Evolutionary conservation across 2,888 invertebrate genomes (phyloP), one percentile per base, ranked within the genome.

Genomic region (Actias luna): DNA sequence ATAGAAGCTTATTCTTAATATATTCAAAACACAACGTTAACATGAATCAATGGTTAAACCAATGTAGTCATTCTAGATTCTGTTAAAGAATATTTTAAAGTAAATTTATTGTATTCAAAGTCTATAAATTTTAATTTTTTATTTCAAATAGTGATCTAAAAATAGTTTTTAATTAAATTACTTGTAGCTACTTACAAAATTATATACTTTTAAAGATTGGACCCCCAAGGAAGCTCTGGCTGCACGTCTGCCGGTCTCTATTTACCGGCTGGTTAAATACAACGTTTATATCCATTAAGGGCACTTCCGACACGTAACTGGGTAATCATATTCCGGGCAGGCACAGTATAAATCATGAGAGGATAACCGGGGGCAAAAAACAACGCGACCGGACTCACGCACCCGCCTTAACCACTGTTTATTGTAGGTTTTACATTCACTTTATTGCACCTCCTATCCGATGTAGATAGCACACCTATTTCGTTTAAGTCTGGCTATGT

Each of bases 201-300:
- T 39, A 39, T 14, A 5, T 2, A 33, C 1, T 10, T 46, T 22
- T 46, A 2, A n/a, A 29, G 31, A 62, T 58, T 58, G 27, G 42
- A 31, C 29, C 22, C 57, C 57, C 39, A 36, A 46, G n/a, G 31
- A 57, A 5, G 1, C 33, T 14, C 31, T 22, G 18, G 22, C 10
- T 52, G 22, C 63, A 29, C 29, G 16, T 16, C 63, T 63, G 59
- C 25, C 27, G 27, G 33, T 18, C 29, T 35, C 61, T 84, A 76
- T 85, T 88, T 83, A 82, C 80, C 74, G 77, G 73, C 77, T 78
- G 77, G 84, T 87, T 87, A 86, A 90, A 87, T 85, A 82, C 79
- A 77, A 84, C 89, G 88, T 91, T 91, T 88, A 88, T 92, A 89
- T 85, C 89, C 88, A 91, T 92, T 90, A 90, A 83, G 84, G 88